phyloP scores from a whole-genome alignment of 2,888 invertebrate genomes.

The Dryococelus australis region DNA sequence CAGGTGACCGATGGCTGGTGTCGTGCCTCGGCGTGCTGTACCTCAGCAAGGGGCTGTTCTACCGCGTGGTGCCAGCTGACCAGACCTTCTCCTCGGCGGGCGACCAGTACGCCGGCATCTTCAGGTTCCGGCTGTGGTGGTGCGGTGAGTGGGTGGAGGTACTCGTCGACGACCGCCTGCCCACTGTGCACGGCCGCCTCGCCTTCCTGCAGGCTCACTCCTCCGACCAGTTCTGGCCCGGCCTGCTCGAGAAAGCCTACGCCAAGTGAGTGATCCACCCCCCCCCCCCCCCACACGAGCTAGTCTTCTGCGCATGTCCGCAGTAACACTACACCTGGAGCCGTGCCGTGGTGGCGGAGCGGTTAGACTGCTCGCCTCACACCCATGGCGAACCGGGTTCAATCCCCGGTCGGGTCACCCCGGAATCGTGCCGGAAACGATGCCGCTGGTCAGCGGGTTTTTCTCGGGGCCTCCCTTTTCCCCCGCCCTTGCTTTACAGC shows the following conservation, averaged over 20 bases:
- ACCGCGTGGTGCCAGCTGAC: slow-evolving; percentile 90
- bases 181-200: slow-evolving; percentile 84
- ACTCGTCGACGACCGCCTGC: slow-evolving; percentile 87
- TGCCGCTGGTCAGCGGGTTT: no score
- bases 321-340: no score
- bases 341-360: no score
- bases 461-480: no score
- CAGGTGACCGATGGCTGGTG: slow-evolving; percentile 90
- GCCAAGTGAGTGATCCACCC: slow-evolving; percentile 82
- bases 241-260: slow-evolving; percentile 89
- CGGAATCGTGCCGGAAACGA: no score
- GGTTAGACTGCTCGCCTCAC: no score
- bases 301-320: no score
- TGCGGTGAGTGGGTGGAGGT: slow-evolving; percentile 93
- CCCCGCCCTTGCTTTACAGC: no score
- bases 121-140: slow-evolving; percentile 93
- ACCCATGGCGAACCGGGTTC: no score
- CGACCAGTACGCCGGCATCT: slow-evolving; percentile 75
- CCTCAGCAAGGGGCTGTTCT: slow-evolving; percentile 86
- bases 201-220: slow-evolving; percentile 85
- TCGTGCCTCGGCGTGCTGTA: slow-evolving; percentile 87
- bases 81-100: slow-evolving; percentile 70
- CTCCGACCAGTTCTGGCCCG: slow-evolving; percentile 88
- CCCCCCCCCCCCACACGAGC: no score
- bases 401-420: no score